Evolutionary conservation across 2,888 invertebrate species (phyloP).

Genomic region (Nezara viridula): DNA sequence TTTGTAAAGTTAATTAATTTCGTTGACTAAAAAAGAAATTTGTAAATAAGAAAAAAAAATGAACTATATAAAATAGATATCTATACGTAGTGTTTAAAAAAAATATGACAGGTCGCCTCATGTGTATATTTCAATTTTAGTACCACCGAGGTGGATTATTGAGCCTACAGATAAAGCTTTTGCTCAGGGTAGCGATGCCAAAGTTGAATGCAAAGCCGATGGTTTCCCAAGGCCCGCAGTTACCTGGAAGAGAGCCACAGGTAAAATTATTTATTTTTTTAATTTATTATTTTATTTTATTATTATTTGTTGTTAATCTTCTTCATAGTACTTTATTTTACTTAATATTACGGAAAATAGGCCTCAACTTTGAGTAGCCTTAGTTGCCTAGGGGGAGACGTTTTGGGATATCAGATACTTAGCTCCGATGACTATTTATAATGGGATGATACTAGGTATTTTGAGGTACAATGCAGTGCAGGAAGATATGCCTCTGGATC

Average conservation of each 20-base stretch:
- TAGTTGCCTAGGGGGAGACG: too few relatives aligned
- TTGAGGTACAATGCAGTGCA: too few relatives aligned
- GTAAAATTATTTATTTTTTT: conserved; percentile 72
- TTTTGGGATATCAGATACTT: too few relatives aligned
- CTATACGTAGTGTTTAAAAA: background rate
- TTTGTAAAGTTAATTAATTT: background rate
- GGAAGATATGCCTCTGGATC: too few relatives aligned
- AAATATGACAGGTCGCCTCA: background rate
- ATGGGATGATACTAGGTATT: too few relatives aligned
- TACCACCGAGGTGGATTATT: conserved; percentile 95
- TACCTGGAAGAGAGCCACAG: conserved; percentile 96
- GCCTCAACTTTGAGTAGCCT: too few relatives aligned
- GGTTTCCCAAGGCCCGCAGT: conserved; percentile 95
- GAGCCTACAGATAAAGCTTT: conserved; percentile 96
- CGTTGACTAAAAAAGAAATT: background rate
- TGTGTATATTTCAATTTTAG: conserved; percentile 73
- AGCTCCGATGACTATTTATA: too few relatives aligned
- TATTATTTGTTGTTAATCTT: too few relatives aligned
- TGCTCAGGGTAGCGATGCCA: conserved; percentile 93
- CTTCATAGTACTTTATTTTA: too few relatives aligned
- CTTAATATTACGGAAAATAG: too few relatives aligned
- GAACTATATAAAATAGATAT: background rate
- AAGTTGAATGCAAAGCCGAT: conserved; percentile 96
- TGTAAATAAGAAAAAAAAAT: background rate
- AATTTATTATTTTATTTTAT: conserved; percentile 67